Percentiles rank a stretch among this genome's conserved stretches.
Evolutionary conservation across 2,113 vertebrate genomes (phyloP).

Genomic region (Larimichthys crocea): DNA sequence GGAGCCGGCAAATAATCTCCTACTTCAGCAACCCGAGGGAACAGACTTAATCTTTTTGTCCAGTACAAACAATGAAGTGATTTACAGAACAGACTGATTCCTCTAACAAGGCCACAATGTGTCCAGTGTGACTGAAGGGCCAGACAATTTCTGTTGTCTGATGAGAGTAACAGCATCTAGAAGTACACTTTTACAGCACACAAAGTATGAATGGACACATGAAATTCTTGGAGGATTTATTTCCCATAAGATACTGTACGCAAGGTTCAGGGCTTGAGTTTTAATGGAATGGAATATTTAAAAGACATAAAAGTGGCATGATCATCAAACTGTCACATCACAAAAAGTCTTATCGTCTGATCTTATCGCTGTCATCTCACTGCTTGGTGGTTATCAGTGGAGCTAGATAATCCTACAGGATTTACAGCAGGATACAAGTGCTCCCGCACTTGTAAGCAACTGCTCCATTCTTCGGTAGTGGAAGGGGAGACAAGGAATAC

Average conservation of each 20-base stretch:
- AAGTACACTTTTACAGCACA: constrained; percentile 4
- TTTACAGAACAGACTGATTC: constrained; percentile 27
- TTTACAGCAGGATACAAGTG: constrained; percentile 13
- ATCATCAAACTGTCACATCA: constrained; percentile 4
- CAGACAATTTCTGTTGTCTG: not conserved
- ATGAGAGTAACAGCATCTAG: not conserved
- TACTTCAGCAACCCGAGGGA: not conserved
- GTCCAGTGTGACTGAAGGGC: constrained; percentile 3
- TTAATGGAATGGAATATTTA: not conserved
- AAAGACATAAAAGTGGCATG: not conserved
- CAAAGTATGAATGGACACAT: not conserved
- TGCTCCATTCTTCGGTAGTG: constrained; percentile 11
- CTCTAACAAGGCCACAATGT: not conserved
- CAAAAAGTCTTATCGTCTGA: constrained; percentile 1
- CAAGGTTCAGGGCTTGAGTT: not conserved
- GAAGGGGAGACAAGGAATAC: not conserved
- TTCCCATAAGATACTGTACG: not conserved
- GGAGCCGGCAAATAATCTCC: not conserved
- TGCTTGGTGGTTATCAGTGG: constrained; percentile 11
- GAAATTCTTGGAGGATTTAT: not conserved
- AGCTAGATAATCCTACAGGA: constrained; percentile 14
- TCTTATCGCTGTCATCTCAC: not conserved
- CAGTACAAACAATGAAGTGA: constrained; percentile 3
- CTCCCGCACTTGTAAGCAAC: not conserved
- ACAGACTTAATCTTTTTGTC: constrained; percentile 11